Conservation (phyloP, 2,888 invertebrate species). For the Philereme transversata region DNA sequence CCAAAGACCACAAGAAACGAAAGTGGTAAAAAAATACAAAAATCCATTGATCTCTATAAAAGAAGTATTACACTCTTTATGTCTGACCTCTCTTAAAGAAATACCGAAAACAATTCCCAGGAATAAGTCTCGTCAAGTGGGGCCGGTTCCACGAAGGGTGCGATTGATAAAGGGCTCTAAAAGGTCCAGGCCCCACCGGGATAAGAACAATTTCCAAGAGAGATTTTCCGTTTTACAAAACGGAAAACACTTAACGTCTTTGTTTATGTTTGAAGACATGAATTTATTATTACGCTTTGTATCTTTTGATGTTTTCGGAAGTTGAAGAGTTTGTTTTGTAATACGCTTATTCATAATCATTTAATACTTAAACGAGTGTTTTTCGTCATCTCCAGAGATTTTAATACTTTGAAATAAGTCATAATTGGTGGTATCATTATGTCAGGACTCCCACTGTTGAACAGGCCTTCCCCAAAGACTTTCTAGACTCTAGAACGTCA, state of each 20-base stretch:
- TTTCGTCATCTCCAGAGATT: too few relatives aligned
- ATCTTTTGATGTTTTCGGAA: too few relatives aligned
- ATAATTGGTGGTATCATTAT: too few relatives aligned
- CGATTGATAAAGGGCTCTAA: conserved; percentile 63
- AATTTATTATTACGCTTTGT: too few relatives aligned
- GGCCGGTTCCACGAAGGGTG: conserved; percentile 59
- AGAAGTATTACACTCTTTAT: neutral
- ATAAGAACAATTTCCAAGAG: conserved; percentile 31
- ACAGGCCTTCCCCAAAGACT: too few relatives aligned
- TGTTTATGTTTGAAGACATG: conserved; percentile 15
- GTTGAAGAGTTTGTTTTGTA: too few relatives aligned
- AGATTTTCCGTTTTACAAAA: conserved; percentile 29
- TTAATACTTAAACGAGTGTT: too few relatives aligned
- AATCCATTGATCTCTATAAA: neutral
- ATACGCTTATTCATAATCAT: too few relatives aligned
- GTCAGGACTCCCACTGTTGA: too few relatives aligned
- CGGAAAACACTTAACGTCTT: conserved; percentile 16
- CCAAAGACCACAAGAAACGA: too few relatives aligned
- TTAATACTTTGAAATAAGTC: too few relatives aligned
- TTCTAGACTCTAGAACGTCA: too few relatives aligned
- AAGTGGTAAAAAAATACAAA: neutral
- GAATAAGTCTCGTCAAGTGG: conserved; percentile 49
- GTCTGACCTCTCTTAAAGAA: conserved; percentile 18
- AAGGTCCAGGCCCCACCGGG: conserved; percentile 21
- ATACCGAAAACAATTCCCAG: conserved; percentile 28